Conservation (phyloP, 2,113 vertebrate species). For the Mormyrus iriodes region DNA sequence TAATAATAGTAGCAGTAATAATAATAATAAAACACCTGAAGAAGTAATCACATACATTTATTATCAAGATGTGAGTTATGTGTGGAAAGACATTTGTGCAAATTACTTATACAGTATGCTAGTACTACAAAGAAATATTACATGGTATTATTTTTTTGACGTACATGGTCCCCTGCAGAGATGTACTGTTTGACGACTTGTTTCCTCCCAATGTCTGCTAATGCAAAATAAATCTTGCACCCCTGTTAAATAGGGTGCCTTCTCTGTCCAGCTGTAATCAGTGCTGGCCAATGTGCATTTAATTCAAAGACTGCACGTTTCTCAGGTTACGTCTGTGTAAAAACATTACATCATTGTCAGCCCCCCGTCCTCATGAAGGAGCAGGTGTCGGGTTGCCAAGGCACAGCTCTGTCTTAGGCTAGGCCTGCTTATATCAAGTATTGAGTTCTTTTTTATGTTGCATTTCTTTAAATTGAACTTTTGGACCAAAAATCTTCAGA, state of each 20-base stretch:
- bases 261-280: background rate
- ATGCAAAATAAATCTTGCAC: background rate
- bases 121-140: background rate
- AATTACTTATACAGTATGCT: background rate
- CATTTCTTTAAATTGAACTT: background rate
- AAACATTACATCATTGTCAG: background rate
- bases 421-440: background rate
- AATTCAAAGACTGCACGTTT: background rate
- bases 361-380: background rate
- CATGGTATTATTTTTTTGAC: background rate
- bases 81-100: background rate
- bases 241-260: background rate
- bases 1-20: background rate
- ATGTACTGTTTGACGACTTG: background rate
- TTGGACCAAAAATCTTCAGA: background rate
- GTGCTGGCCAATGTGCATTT: background rate
- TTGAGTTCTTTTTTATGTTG: background rate
- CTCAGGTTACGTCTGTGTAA: background rate
- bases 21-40: background rate
- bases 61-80: background rate
- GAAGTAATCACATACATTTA: background rate
- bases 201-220: background rate
- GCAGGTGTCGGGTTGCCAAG: background rate
- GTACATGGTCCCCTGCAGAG: background rate
- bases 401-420: background rate